Conservation (phyloP, 1,140 invertebrate genomes). For the Ceratina calcarata region DNA sequence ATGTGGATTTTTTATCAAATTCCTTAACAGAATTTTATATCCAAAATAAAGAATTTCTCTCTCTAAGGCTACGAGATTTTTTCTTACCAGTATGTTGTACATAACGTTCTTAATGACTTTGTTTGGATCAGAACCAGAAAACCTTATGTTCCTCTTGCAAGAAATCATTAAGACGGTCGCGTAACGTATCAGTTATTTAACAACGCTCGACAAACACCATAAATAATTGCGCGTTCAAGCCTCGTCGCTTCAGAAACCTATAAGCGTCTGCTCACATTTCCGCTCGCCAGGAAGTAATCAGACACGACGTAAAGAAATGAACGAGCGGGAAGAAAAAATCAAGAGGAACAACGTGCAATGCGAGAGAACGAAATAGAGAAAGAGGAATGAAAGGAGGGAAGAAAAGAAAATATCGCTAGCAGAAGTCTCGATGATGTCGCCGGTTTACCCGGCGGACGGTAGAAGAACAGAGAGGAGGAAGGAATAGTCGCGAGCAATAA, state of each 20-base stretch:
- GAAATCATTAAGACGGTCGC: slow-evolving; percentile 50
- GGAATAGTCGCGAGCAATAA: slow-evolving; percentile 58
- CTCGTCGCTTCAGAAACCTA: slow-evolving; percentile 53
- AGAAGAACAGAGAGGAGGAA: slow-evolving; percentile 11
- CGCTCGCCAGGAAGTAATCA: slow-evolving; percentile 61
- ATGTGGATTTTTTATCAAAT: too few relatives aligned
- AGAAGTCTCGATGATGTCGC: slow-evolving; percentile 45
- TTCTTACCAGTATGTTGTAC: too few relatives aligned
- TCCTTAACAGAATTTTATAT: too few relatives aligned
- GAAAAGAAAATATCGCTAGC: slow-evolving; percentile 57
- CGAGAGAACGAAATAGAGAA: background rate
- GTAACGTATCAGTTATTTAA: slow-evolving; percentile 62
- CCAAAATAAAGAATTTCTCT: too few relatives aligned
- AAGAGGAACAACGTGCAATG: background rate
- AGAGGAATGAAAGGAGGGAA: background rate
- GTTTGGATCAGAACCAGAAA: background rate
- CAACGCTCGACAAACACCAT: slow-evolving; percentile 61
- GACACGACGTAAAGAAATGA: slow-evolving; percentile 52
- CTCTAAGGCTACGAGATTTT: too few relatives aligned
- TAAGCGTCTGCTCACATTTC: slow-evolving; percentile 66
- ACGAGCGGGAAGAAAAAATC: background rate
- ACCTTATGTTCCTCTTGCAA: background rate
- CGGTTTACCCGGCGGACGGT: slow-evolving; percentile 6
- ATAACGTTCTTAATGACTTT: background rate
- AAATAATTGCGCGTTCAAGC: slow-evolving; percentile 55